Conservation (phyloP, 1,140 invertebrate species). For the Elysia chlorotica region DNA sequence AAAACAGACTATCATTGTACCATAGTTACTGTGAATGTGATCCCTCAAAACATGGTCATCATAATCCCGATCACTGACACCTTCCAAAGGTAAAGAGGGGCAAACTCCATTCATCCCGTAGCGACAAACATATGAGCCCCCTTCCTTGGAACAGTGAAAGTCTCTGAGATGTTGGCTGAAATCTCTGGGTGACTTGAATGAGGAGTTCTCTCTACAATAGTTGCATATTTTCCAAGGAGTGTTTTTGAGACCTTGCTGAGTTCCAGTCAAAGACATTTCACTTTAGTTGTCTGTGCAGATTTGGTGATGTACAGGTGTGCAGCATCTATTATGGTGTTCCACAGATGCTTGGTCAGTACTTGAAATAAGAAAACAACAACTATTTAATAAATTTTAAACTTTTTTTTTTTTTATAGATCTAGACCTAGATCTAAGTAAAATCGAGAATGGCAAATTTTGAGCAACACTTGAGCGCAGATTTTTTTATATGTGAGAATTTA, state of each 20-base stretch:
- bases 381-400: neutral
- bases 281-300: neutral
- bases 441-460: neutral
- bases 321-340: too few species aligned
- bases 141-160: conserved; percentile 83
- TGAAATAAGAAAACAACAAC: neutral
- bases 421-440: neutral
- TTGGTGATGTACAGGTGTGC: neutral
- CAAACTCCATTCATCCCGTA: conserved; percentile 90
- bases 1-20: too few species aligned
- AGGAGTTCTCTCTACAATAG: conserved; percentile 36
- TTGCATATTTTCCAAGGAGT: conserved; percentile 47
- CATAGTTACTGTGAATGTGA: conserved; percentile 66
- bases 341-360: neutral
- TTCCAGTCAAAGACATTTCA: conserved; percentile 20
- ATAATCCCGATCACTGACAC: conserved; percentile 86
- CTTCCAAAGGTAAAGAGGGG: conserved; percentile 82
- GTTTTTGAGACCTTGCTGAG: conserved; percentile 3
- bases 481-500: too few species aligned
- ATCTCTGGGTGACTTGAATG: conserved; percentile 56
- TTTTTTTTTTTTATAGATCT: neutral
- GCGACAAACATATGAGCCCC: conserved; percentile 85
- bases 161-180: conserved; percentile 76
- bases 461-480: neutral
- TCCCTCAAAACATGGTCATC: conserved; percentile 83